Evolutionary conservation across 2,888 invertebrate species (phyloP), one percentile per base, ranked within the genome.

Genomic region (Hirtodrosophila trivittata): DNA sequence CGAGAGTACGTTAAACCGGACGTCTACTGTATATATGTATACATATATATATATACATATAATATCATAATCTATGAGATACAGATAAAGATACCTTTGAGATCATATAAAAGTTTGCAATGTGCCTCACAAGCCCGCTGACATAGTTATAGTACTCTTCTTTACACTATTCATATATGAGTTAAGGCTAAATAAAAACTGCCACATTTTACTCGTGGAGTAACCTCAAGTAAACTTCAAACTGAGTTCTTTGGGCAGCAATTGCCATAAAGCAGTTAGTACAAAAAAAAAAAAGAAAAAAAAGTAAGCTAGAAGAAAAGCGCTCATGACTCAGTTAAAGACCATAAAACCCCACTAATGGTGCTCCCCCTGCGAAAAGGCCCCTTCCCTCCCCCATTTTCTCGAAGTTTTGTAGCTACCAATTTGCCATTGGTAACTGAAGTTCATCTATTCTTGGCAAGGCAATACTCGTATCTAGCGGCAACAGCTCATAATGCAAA

Each of bases 161-260:
- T 21, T 21, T 21, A 21, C 5, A 21, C 5, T 25, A 0, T 38
- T n/a, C 5, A 1, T 5, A 18, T 54, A 47, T 25, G 39, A 30
- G 35, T 39, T 28, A 12, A 38, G 46, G 10, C 30, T n/a, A 41
- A 18, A 28, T 43, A 54, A 45, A 49, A 56, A 49, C 33, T 39
- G 52, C 13, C 49, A 56, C 35, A 56, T 54, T 71, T 49, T 54
- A 26, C 60, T 60, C 51, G 42, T 60, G 45, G 52, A 52, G 56
- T 72, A 80, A 72, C 64, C 68, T 72, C 65, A 77, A 69, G 82
- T 82, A 52, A 64, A 68, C 75, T 55, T 74, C 52, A 45, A 28
- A 57, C 12, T 43, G 16, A 52, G 43, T 64, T 66, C 73, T 63
- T 59, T 66, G 43, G 51, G 64, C 56, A 75, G 46, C 50, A 32